These are phyloP conservation scores for Diprion similis DNA, from an alignment of 1,140 invertebrate genomes.

Conservation along the genomic window DNA sequence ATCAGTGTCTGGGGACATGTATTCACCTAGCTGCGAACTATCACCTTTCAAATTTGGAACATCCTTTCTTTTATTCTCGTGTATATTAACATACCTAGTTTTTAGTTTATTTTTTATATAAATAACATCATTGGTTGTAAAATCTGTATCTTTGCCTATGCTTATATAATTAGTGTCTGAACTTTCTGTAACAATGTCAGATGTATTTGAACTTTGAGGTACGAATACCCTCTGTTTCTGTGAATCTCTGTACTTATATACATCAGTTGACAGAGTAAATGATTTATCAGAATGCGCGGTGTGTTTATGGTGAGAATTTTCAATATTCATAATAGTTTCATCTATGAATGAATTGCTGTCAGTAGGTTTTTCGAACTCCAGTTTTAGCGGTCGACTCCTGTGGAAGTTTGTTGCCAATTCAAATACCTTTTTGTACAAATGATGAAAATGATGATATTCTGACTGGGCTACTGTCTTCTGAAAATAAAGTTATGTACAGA, in stretches of 20 bases:
- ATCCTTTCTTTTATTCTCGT: neutral
- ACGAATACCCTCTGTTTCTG: slow-evolving; percentile 42
- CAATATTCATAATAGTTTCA: neutral
- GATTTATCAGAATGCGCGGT: neutral
- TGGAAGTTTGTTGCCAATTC: slow-evolving; percentile 30
- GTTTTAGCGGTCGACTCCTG: slow-evolving; percentile 19
- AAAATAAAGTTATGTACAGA: neutral
- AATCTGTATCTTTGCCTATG: slow-evolving; percentile 23
- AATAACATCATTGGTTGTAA: slow-evolving; percentile 21
- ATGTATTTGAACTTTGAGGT: slow-evolving; percentile 26
- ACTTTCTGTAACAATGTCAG: slow-evolving; percentile 9
- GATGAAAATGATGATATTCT: slow-evolving; percentile 35
- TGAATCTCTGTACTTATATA: slow-evolving; percentile 45
- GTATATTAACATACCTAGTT: slow-evolving; percentile 23
- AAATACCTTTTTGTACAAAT: slow-evolving; percentile 34
- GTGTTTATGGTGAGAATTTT: slow-evolving; percentile 8
- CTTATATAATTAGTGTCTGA: slow-evolving; percentile 37
- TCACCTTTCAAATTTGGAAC: neutral
- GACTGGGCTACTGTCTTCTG: slow-evolving; percentile 32
- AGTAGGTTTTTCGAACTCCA: slow-evolving; percentile 18
- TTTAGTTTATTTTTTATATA: slow-evolving; percentile 17
- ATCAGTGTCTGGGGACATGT: neutral
- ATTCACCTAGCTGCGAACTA: neutral
- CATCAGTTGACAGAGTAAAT: slow-evolving; percentile 30
- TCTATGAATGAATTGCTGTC: slow-evolving; percentile 11